A percentile compares a stretch with the other conserved stretches of the same genome.
Evolutionary conservation across 2,113 vertebrate genomes (phyloP).

Genomic region (Apistogramma diplotaenia): DNA sequence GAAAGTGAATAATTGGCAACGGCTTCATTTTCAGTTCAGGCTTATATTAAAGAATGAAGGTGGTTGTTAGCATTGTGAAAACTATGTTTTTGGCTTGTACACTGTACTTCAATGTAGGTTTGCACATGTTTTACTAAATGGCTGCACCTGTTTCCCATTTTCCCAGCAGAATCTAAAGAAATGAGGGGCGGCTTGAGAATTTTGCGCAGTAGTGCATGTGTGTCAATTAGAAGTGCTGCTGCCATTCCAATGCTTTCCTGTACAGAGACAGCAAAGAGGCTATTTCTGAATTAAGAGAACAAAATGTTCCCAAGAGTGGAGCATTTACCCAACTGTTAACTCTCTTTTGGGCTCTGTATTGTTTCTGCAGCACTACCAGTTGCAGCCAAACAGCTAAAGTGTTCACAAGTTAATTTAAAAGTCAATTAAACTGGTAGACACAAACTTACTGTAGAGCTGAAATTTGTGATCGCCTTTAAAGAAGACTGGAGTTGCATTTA

Average conservation of each 20-base stretch:
- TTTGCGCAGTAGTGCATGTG: not conserved
- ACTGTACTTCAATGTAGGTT: not conserved
- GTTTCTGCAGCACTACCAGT: not conserved
- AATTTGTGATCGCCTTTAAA: not conserved
- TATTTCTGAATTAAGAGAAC: not conserved
- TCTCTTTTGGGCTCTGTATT: not conserved
- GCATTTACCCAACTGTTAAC: not conserved
- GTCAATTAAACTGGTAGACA: not conserved
- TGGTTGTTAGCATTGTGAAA: too few species aligned
- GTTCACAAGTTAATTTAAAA: not conserved
- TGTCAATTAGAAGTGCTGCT: not conserved
- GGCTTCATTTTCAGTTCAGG: too few species aligned
- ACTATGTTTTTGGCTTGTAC: too few species aligned
- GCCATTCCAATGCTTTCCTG: not conserved
- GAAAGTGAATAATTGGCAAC: too few species aligned
- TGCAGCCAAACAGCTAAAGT: not conserved
- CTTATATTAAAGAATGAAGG: too few species aligned
- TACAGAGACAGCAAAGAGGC: not conserved
- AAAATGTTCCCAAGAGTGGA: not conserved
- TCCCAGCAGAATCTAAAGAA: too few species aligned
- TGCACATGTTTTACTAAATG: not conserved
- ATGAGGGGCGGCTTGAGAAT: too few species aligned
- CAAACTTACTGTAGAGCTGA: not conserved
- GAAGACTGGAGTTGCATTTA: not conserved
- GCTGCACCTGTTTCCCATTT: too few species aligned